Evolutionary conservation across 2,797 vertebrate genomes (phyloP).

Genomic region (Scleropages formosus): DNA sequence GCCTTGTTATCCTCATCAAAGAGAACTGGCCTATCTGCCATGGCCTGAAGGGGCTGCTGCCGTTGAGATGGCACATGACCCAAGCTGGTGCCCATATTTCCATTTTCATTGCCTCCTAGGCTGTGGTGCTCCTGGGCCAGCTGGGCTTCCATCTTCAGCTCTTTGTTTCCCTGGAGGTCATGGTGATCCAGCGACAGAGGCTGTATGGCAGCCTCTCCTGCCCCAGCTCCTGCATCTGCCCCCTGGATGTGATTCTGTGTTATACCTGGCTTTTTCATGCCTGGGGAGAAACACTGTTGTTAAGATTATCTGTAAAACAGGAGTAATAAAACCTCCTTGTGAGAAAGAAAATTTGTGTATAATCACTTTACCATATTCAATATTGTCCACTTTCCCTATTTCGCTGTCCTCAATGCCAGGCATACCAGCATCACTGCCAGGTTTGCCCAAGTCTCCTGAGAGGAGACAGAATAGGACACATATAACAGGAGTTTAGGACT

Average conservation of each 20-base stretch:
- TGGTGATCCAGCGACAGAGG: neutral
- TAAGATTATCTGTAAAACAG: neutral
- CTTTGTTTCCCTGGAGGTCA: neutral
- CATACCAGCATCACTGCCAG: slow-evolving; percentile 93
- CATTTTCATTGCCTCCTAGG: slow-evolving; percentile 45
- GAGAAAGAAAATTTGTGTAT: neutral
- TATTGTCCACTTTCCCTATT: slow-evolving; percentile 81
- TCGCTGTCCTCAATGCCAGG: slow-evolving; percentile 96
- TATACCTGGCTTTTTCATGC: slow-evolving; percentile 72
- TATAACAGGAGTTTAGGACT: slow-evolving; percentile 15
- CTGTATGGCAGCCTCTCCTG: slow-evolving; percentile 41
- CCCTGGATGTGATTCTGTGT: slow-evolving; percentile 58
- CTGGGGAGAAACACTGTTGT: slow-evolving; percentile 45
- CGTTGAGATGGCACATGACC: slow-evolving; percentile 34
- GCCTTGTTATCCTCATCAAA: slow-evolving; percentile 71
- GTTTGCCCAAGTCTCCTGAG: slow-evolving; percentile 79
- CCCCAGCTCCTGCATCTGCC: slow-evolving; percentile 45
- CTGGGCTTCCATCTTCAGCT: slow-evolving; percentile 20
- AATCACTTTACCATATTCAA: slow-evolving; percentile 75
- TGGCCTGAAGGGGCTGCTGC: slow-evolving; percentile 49
- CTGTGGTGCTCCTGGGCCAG: slow-evolving; percentile 50
- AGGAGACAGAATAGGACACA: neutral
- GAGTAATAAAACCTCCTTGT: neutral
- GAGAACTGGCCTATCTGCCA: slow-evolving; percentile 57
- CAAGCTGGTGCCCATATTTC: slow-evolving; percentile 31